Base-by-base conservation (phyloP, 2,888 invertebrate species). In the Crematogaster levior region DNA sequence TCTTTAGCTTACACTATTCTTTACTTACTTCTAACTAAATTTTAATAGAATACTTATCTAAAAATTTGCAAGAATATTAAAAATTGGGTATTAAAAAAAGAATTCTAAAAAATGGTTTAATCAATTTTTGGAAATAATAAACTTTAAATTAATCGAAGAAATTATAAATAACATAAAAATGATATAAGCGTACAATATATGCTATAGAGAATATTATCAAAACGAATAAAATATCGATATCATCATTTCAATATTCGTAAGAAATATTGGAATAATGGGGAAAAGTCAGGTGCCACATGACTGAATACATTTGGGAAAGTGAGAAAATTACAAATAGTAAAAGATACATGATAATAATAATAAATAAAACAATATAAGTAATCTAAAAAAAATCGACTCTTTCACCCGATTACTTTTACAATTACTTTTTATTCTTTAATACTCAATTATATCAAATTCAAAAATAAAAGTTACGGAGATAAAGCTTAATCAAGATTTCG, bases 201-300 rank as follows among this genome's bases (percentile, higher is more conserved):
- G n/a, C 3, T 7, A 27, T 30, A 37, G 24, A 56, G 12, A 61
- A 74, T 24, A 48, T 40, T 37, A 24, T 12, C 9, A 60, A 58
- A 60, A 73, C n/a, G 6, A 21, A 18, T 12, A n/a, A 61, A 74
- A 37, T 74, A 61, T 74, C 61, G 34, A 61, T 74, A 37, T 21
- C 15, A n/a, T 15, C 24, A 61, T 48, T 61, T 74, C 18, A 46
- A 2, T 61, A 63, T 37, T 48, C 24, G 24, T 40, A 24, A n/a
- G 37, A 63, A 61, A 74, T 61, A 24, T 18, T 61, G 34, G 46
- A 74, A 61, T 74, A 61, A 73, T 48, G n/a, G n/a, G 34, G 34
- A 74, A 18, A 12, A 61, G 34, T 48, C 53, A 24, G 27, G 56
- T 48, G 46, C 18, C 60, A 18, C 18, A 15, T 21, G 60, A 21